Evolutionary conservation across 1,140 invertebrate genomes (phyloP).

Genomic region (Sycophaga agraensis): DNA sequence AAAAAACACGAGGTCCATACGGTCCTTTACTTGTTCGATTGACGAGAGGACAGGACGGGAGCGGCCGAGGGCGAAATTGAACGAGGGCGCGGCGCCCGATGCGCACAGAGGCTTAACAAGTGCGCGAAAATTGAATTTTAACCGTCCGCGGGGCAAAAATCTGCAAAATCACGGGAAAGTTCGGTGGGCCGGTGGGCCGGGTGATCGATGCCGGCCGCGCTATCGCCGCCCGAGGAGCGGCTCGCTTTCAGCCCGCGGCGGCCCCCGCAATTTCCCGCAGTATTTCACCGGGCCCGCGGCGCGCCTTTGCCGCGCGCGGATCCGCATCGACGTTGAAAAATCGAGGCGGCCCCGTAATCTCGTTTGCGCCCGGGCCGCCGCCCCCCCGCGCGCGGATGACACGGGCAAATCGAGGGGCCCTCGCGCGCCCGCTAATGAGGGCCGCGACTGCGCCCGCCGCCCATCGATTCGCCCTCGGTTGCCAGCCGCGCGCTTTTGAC

Average conservation of each 20-base stretch:
- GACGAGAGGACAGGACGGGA: no score
- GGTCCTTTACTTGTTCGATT: no score
- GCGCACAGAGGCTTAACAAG: neutral
- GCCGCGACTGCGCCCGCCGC: no score
- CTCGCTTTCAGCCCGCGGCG: neutral
- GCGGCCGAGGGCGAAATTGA: neutral
- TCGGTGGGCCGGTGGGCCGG: no score
- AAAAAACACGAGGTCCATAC: no score
- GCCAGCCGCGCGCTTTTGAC: no score
- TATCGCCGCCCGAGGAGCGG: neutral
- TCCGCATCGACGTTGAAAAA: slow-evolving; percentile 29
- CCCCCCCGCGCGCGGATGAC: neutral
- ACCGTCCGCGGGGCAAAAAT: slow-evolving; percentile 11
- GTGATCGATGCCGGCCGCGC: neutral
- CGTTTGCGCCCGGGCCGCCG: slow-evolving; percentile 6
- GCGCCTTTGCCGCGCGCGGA: neutral
- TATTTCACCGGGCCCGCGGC: slow-evolving; percentile 20
- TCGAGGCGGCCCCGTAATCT: slow-evolving; percentile 14
- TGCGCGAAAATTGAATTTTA: slow-evolving; percentile 19
- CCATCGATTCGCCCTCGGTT: no score
- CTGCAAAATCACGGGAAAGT: slow-evolving; percentile 18
- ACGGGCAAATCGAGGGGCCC: no score
- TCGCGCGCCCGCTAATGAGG: no score
- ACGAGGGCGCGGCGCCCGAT: neutral
- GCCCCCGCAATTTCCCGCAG: slow-evolving; percentile 12